Evolutionary conservation across 1,140 invertebrate genomes (phyloP).

Genomic region (Microplitis demolitor): DNA sequence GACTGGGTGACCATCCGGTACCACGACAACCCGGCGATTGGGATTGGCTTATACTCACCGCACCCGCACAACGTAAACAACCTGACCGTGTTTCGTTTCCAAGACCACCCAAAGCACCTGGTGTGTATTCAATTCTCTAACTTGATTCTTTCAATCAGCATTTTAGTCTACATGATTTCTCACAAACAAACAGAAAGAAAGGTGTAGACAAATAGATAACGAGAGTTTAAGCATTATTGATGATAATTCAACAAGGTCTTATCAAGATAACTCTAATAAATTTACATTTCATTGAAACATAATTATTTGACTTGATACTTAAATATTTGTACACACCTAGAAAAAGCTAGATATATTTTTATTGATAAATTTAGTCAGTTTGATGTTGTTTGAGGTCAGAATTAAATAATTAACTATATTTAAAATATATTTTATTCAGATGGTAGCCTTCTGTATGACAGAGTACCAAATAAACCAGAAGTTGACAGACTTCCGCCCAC

Average conservation of each 20-base stretch:
- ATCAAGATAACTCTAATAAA: background rate
- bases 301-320: background rate
- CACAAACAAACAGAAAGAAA: too few relatives aligned
- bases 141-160: background rate
- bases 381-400: background rate
- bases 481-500: conserved; percentile 69
- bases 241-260: too few relatives aligned
- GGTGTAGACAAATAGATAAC: too few relatives aligned
- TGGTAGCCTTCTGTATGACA: conserved; percentile 83
- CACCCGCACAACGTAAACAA: conserved; percentile 77
- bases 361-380: background rate
- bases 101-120: conserved; percentile 82
- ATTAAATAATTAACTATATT: conserved; percentile 10
- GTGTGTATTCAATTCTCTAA: conserved; percentile 47
- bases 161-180: background rate
- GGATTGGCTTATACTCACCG: conserved; percentile 82
- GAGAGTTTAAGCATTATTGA: too few relatives aligned
- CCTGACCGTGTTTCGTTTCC: conserved; percentile 83
- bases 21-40: conserved; percentile 67
- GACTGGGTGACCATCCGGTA: conserved; percentile 68
- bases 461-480: conserved; percentile 79
- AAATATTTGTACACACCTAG: background rate
- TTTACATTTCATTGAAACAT: background rate
- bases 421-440: conserved; percentile 61
- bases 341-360: background rate